Conservation (phyloP, 2,797 vertebrate species). For the Poliocrania exsul region DNA sequence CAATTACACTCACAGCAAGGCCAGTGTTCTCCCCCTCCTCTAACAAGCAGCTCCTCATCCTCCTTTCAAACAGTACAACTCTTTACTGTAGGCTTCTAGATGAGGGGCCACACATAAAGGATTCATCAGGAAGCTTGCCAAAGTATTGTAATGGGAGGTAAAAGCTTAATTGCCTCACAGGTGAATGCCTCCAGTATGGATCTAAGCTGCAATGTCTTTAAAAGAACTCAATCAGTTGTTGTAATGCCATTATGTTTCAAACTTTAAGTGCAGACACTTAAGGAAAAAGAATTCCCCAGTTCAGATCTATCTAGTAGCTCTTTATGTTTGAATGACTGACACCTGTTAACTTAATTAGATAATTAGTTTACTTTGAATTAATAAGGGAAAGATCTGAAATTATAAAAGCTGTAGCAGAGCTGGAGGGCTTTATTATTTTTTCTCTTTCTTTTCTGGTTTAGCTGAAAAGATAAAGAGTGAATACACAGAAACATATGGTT, state of each 20-base stretch:
- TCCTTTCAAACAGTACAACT: background rate
- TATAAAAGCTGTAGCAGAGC: constrained; percentile 45
- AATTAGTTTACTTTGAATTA: constrained; percentile 65
- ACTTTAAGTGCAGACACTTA: constrained; percentile 47
- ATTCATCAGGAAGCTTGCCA: constrained; percentile 63
- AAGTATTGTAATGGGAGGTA: constrained; percentile 45
- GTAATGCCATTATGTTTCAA: constrained; percentile 38
- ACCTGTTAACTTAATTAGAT: constrained; percentile 65
- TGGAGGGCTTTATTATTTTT: constrained; percentile 50
- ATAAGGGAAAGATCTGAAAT: constrained; percentile 51
- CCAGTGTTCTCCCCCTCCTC: background rate
- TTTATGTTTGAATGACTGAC: constrained; percentile 59
- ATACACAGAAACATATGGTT: constrained; percentile 52
- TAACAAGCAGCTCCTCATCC: background rate
- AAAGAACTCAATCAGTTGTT: constrained; percentile 41
- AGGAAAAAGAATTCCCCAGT: constrained; percentile 50
- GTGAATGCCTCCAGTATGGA: constrained; percentile 44
- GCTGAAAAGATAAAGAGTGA: constrained; percentile 52
- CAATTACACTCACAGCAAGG: background rate
- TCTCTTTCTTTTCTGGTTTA: constrained; percentile 40
- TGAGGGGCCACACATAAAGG: constrained; percentile 5
- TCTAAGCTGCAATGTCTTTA: constrained; percentile 37
- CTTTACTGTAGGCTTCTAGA: constrained; percentile 16
- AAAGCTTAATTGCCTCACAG: constrained; percentile 51
- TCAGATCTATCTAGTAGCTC: constrained; percentile 22